Base-by-base conservation (phyloP, 2,888 invertebrate species). In the Scrobipalpa costella region DNA sequence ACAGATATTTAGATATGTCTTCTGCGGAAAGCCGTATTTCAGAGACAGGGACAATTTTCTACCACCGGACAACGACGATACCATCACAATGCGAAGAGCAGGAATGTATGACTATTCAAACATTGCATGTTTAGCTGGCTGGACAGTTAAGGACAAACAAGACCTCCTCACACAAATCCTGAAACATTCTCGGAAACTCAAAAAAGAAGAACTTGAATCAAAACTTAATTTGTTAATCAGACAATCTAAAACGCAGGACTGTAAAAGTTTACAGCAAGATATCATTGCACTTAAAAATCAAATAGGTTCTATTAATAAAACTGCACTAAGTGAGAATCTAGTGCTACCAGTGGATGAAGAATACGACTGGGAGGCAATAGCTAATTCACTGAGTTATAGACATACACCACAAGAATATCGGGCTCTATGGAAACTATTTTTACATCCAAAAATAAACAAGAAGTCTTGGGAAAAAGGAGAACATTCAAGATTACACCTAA, bases 401-500 rank as follows among this genome's bases (percentile, higher is more conserved):
- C 95, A 95, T 73, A 90, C 92, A 0, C 83, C 93, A 0, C 84
- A 88, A 9, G 95, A 95, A 75, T 96, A 95, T 75, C 84, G 92
- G 71, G 91, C 94, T 0, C 93, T 96, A 76, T 96, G 96, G 96
- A 93, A 93, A 65, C 88, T 94, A 21, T 95, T 93, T 73, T 78
- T 96, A 57, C 94, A 95, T 78, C 96, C 96, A 0, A 80, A 90
- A 15, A 90, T 96, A 15, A 95, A 94, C 68, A 95, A 75, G 75
- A 75, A 63, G 19, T 67, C 63, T 49, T 91, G 90, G 91, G 73
- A 69, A 7, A 80, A 76, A 67, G 17, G 49, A 59, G 90, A 91
- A 66, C 85, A 86, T 63, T 59, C 67, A 7, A 57, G 66, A 1
- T 70, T 90, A 47, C 79, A 84, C 64, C 73, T 69, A 66, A 72